phyloP scores from a whole-genome alignment of 2,888 invertebrate genomes.

The Lordiphosa andalusiaca region DNA sequence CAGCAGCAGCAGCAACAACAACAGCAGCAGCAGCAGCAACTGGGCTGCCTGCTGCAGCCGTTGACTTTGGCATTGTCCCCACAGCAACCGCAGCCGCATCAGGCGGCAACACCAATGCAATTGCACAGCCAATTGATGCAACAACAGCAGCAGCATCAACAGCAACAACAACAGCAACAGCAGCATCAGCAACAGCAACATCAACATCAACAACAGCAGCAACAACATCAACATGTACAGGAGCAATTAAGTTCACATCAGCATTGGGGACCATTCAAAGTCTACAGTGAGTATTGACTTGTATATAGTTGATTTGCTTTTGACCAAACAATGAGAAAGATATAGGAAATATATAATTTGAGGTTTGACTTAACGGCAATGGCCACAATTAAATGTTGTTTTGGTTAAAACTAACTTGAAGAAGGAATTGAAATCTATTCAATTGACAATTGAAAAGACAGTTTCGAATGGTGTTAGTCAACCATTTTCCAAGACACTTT shows the following conservation, averaged over 20 bases:
- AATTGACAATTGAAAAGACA: too few relatives aligned
- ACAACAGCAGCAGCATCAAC: constrained; percentile 66
- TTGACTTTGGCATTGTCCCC: constrained; percentile 75
- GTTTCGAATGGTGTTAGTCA: too few relatives aligned
- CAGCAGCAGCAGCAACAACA: constrained; percentile 63
- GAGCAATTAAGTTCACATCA: constrained; percentile 76
- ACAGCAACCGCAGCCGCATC: constrained; percentile 68
- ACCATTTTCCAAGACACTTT: too few relatives aligned
- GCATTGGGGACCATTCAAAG: constrained; percentile 80
- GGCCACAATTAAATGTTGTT: background rate
- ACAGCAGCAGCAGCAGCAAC: constrained; percentile 40
- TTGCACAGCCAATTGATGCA: constrained; percentile 70
- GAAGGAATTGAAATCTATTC: too few relatives aligned
- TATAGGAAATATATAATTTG: constrained; percentile 4
- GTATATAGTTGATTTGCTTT: constrained; percentile 14
- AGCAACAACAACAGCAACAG: constrained; percentile 56
- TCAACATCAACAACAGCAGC: constrained; percentile 55
- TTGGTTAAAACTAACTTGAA: background rate
- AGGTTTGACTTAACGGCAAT: background rate
- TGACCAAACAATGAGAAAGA: background rate
- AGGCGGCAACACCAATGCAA: constrained; percentile 63
- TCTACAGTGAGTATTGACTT: constrained; percentile 79
- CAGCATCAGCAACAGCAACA: constrained; percentile 63
- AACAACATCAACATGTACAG: constrained; percentile 58
- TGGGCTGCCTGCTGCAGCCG: constrained; percentile 63